Evolutionary conservation across 2,797 vertebrate genomes (phyloP).

Genomic region (Tarsius wallacei): DNA sequence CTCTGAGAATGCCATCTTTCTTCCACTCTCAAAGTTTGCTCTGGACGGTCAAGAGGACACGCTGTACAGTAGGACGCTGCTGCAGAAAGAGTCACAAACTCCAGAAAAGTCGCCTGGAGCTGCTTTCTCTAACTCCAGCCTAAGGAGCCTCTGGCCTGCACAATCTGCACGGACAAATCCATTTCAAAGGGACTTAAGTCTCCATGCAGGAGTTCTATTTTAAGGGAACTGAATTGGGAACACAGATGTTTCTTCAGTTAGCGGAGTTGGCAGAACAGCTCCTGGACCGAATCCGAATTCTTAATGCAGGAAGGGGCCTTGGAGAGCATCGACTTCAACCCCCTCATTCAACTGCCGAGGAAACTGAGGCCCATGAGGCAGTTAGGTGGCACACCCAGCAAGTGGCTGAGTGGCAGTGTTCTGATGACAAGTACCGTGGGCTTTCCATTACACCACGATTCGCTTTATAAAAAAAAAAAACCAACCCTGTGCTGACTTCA

Average conservation of each 20-base stretch:
- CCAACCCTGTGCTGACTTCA: constrained; percentile 42
- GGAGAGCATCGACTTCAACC: constrained; percentile 68
- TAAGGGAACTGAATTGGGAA: constrained; percentile 77
- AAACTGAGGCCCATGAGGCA: constrained; percentile 74
- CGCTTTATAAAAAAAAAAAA: constrained; percentile 23
- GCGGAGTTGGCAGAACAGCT: constrained; percentile 82
- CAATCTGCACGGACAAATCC: constrained; percentile 5
- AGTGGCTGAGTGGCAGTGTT: constrained; percentile 17
- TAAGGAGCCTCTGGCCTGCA: not conserved
- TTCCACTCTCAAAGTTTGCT: not conserved
- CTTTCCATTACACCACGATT: constrained; percentile 72
- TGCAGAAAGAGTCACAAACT: not conserved
- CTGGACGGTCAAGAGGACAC: not conserved
- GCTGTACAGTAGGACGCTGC: not conserved
- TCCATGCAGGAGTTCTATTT: constrained; percentile 80
- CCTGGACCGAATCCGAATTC: constrained; percentile 84
- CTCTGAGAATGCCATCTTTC: not conserved
- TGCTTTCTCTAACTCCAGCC: not conserved
- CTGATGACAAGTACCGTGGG: constrained; percentile 45
- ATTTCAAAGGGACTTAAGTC: constrained; percentile 58
- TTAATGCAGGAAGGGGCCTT: constrained; percentile 80
- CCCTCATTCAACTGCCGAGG: constrained; percentile 69
- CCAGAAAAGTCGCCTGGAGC: not conserved
- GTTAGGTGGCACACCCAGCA: constrained; percentile 32
- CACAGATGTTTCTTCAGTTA: constrained; percentile 87